Evolutionary conservation across 2,113 vertebrate species (phyloP), one percentile per base, ranked within the genome.

Genomic region (Apeltes quadracus): DNA sequence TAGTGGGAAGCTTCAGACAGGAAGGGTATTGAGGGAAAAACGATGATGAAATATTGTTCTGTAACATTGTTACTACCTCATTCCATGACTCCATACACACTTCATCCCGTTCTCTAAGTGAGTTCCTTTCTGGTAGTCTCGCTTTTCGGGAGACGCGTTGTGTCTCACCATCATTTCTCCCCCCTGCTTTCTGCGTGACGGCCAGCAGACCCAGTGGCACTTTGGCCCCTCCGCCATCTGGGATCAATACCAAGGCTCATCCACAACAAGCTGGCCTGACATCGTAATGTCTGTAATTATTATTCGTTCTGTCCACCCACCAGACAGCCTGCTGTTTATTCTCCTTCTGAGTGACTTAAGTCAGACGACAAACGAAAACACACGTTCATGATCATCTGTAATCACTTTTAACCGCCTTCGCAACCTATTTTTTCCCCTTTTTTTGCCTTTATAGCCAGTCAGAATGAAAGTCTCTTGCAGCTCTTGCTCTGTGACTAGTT

Each of bases 221-320:
- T 86, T 90, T 82, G 85, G 83, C 87, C 75, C 68, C 74, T 81
- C 84, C 90, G 85, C 90, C 92, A 92, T 93, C 90, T 94, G 92
- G 93, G 91, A 93, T 93, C 93, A 93, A 93, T 93, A 93, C 84
- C 56, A 74, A 79, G 85, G 90, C 88, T 90, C 88, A 88, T 92
- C 89, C 84, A 81, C 87, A 88, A 90, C 89, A 86, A 78, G 78
- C 83, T 59, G 61, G 79, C 70, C 86, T 92, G 91, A 93, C 91
- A 84, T 91, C 85, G 93, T 93, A 93, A 93, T 93, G 92, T 93
- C 91, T 90, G 92, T 93, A 93, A 94, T 93, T 92, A 91, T 89
- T 91, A 88, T 90, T 89, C 83, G 91, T 92, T 92, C 84, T 92
- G 90, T 92, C 91, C 87, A 77, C 79, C 85, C 74, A 79, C 69